Evolutionary conservation across 2,113 vertebrate species (phyloP).

Genomic region (Illadopsis cleaveri): DNA sequence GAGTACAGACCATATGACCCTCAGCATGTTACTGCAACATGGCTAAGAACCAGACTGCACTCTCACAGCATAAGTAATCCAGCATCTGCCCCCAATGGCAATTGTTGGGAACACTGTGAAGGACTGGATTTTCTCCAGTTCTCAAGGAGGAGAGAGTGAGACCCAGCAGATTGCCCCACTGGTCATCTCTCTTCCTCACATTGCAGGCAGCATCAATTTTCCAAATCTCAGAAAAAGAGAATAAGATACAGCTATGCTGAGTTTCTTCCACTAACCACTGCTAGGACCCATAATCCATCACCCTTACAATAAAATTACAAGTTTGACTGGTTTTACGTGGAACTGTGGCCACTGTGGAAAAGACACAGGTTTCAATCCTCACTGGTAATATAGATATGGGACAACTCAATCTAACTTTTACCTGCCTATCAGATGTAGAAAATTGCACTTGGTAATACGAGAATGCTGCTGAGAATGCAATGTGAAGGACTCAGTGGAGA

Average conservation of each 20-base stretch:
- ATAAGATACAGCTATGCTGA: neutral
- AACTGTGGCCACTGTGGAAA: neutral
- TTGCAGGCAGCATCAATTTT: neutral
- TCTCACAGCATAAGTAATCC: neutral
- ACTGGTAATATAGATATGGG: neutral
- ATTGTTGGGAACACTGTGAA: neutral
- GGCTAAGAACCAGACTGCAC: constrained; percentile 3
- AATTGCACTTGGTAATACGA: neutral
- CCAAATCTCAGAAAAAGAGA: neutral
- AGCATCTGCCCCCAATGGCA: neutral
- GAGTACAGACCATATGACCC: neutral
- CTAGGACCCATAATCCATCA: neutral
- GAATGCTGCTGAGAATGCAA: neutral
- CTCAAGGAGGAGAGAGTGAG: neutral
- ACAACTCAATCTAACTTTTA: neutral
- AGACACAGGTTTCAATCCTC: neutral
- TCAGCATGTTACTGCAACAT: neutral
- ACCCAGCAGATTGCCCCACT: neutral
- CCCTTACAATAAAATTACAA: neutral
- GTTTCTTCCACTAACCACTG: neutral
- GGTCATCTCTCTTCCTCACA: neutral
- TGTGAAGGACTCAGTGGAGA: neutral
- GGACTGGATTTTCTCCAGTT: neutral
- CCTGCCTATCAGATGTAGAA: neutral
- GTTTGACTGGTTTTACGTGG: neutral